phyloP scores from a whole-genome alignment of 2,113 vertebrate genomes.

The Bostrychus sinensis region DNA sequence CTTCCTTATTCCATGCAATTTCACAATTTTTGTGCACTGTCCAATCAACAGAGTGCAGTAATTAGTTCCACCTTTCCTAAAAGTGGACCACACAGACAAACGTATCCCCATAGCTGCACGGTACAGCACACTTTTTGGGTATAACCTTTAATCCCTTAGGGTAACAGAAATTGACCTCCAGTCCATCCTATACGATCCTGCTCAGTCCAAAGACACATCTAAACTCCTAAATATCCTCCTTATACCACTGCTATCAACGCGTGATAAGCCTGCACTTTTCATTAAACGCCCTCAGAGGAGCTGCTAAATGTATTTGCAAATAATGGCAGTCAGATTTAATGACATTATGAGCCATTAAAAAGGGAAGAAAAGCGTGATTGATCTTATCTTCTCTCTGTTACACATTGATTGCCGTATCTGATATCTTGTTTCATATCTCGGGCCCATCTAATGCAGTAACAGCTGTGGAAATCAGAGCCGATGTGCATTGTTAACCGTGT shows the following conservation, averaged over 20 bases:
- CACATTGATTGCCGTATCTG: slow-evolving; percentile 75
- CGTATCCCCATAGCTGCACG: too few relatives aligned
- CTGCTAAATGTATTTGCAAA: slow-evolving; percentile 71
- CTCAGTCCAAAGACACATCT: not conserved
- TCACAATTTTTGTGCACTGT: not conserved
- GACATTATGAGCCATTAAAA: slow-evolving; percentile 76
- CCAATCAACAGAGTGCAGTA: not conserved
- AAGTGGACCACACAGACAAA: too few relatives aligned
- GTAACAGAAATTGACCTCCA: too few relatives aligned
- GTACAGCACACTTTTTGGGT: too few relatives aligned
- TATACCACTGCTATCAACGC: slow-evolving; percentile 50
- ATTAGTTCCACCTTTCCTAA: too few relatives aligned
- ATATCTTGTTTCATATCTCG: slow-evolving; percentile 76
- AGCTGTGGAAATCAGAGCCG: slow-evolving; percentile 73
- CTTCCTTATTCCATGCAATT: not conserved
- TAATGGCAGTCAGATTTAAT: slow-evolving; percentile 76
- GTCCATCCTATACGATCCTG: not conserved
- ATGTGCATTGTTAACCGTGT: slow-evolving; percentile 75
- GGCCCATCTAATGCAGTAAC: slow-evolving; percentile 70
- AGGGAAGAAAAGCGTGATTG: slow-evolving; percentile 52
- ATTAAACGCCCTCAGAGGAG: slow-evolving; percentile 65
- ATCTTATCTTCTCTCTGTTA: slow-evolving; percentile 77
- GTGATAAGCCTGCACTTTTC: slow-evolving; percentile 70
- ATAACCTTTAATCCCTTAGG: too few relatives aligned
- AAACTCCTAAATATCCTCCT: slow-evolving; percentile 35